phyloP scores from a whole-genome alignment of 2,888 invertebrate species.

The Polydrusus tereticollis region DNA sequence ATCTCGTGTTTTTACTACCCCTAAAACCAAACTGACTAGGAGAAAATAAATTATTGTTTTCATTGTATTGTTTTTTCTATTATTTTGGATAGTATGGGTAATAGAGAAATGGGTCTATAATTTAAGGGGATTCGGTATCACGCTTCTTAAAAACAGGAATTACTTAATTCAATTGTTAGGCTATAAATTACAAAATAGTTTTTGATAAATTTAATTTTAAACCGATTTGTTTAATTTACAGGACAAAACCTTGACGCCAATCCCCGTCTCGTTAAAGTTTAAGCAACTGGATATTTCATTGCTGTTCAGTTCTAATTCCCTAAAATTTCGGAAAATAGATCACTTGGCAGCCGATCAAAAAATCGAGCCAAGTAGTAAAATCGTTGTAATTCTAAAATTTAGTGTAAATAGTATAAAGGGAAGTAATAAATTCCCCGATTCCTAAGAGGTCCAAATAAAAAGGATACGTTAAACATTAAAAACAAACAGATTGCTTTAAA shows the following conservation, averaged over 20 bases:
- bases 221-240: neutral
- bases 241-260: neutral
- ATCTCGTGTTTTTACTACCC: too few relatives aligned
- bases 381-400: slow-evolving; percentile 14
- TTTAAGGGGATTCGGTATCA: neutral
- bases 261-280: neutral
- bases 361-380: slow-evolving; percentile 34
- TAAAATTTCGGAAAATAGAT: slow-evolving; percentile 29
- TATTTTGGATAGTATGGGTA: too few relatives aligned
- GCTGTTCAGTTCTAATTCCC: neutral
- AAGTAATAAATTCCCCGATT: slow-evolving; percentile 37
- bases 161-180: too few relatives aligned
- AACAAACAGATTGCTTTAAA: too few relatives aligned
- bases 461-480: too few relatives aligned
- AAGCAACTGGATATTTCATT: neutral
- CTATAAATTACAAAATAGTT: too few relatives aligned
- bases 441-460: too few relatives aligned
- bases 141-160: too few relatives aligned
- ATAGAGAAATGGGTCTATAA: too few relatives aligned
- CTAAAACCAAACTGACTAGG: too few relatives aligned
- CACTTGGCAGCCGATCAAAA: slow-evolving; percentile 24
- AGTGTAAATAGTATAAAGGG: slow-evolving; percentile 27
- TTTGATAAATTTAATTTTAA: neutral
- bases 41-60: too few relatives aligned
- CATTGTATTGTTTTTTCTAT: too few relatives aligned